Evolutionary conservation across 2,888 invertebrate species (phyloP), one percentile per base, ranked within the genome.

Genomic region (Drosophila mettleri): DNA sequence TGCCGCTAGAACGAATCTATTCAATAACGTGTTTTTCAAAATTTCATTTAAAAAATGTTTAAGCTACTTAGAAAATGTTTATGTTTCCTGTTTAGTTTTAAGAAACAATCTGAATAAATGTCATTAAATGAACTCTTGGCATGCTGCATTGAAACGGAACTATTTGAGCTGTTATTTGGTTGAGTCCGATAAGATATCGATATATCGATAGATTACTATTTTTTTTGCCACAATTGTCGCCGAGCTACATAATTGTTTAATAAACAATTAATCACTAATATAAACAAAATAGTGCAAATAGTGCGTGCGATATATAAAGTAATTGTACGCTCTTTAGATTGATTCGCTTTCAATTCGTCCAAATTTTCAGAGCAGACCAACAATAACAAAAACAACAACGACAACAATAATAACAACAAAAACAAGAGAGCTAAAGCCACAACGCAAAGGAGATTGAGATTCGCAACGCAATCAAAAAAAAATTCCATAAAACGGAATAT

Each of bases 221-320:
- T 63, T 69, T 73, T 79, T 61, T 63, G 43, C 64, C 55, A 65
- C 60, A 71, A 55, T 60, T 74, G 76, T 86, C 72, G 77, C 62
- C 62, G 69, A 71, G 76, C 80, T 82, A 79, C 69, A 88, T 82
- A 82, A 82, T 88, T 86, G 83, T 86, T 88, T 82, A 82, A 86
- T 88, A 86, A 82, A 82, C 82, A 82, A 88, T 86, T 86, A 86
- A 88, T 88, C 77, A 86, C 77, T 65, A 80, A 86, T 86, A 80
- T 88, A 86, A 83, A 88, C 86, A 83, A 83, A 75, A 76, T 53
- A 70, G 79, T 86, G 73, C 65, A 77, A 72, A 63, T 67, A 61
- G 71, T 82, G 72, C 55, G 68, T 68, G 58, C 55, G 55, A 68
- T 72, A 72, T 62, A 43, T 16, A 7, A 45, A 38, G 20, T 38